Evolutionary conservation across 2,113 vertebrate genomes (phyloP).

Genomic region (Cercocebus atys): DNA sequence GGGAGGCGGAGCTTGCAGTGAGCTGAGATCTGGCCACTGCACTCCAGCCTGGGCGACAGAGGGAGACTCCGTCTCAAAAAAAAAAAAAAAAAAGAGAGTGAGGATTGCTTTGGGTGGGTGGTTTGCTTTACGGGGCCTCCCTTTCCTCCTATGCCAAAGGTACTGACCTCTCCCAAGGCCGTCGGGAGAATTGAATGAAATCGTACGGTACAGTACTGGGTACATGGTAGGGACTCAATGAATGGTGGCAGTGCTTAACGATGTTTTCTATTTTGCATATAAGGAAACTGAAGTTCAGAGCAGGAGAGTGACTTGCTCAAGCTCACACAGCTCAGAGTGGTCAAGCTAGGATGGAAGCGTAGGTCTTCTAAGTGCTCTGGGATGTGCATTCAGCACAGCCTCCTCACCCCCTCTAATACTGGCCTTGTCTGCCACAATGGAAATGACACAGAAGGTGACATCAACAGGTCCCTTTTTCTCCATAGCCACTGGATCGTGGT

Average conservation of each 20-base stretch:
- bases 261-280: neutral
- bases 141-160: neutral
- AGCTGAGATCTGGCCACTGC: no score
- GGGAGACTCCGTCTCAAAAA: no score
- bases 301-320: neutral
- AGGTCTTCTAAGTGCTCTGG: neutral
- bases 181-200: neutral
- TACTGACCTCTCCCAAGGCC: neutral
- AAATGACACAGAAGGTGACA: neutral
- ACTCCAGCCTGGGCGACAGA: no score
- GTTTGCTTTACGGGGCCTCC: neutral
- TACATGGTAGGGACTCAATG: neutral
- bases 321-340: neutral
- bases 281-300: constrained; percentile 13
- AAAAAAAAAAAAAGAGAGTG: no score
- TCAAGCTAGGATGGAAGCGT: neutral
- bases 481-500: neutral
- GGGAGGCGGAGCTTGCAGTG: no score
- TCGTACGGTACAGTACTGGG: neutral
- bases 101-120: neutral
- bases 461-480: neutral
- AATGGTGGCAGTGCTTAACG: neutral
- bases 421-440: neutral
- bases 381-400: neutral
- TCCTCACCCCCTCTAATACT: neutral